phyloP scores from a whole-genome alignment of 92 coral and sea anemone species.

The Epizoanthus scotinus region DNA sequence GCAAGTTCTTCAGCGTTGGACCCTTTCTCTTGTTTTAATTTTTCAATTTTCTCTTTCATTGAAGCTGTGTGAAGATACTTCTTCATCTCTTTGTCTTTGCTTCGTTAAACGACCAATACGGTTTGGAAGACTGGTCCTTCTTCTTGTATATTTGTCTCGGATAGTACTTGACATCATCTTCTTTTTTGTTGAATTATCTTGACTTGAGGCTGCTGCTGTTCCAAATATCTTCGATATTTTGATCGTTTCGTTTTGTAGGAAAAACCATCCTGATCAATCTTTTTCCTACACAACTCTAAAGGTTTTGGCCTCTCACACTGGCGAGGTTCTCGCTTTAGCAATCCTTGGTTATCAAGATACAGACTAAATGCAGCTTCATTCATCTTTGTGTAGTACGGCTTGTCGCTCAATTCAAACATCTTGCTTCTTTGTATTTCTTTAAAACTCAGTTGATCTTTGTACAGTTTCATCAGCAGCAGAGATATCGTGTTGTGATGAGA shows the following conservation, averaged over 20 bases:
- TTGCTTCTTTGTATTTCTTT: slow-evolving; percentile 8
- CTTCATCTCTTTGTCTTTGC: not conserved
- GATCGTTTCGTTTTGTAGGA: slow-evolving; percentile 3
- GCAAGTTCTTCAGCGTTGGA: slow-evolving; percentile 17
- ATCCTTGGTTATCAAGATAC: slow-evolving; percentile 7
- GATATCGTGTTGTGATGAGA: slow-evolving; percentile 2
- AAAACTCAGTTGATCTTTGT: slow-evolving; percentile 13
- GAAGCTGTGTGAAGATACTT: not conserved
- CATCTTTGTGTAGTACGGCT: slow-evolving; percentile 9
- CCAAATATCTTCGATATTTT: slow-evolving; percentile 16
- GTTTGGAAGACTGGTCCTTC: not conserved
- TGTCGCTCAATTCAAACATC: not conserved
- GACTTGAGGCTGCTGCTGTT: not conserved
- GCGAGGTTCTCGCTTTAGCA: not conserved
- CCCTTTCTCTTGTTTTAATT: slow-evolving; percentile 16
- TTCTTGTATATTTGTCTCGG: not conserved
- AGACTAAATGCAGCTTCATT: slow-evolving; percentile 3
- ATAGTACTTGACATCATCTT: not conserved
- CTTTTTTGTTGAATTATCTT: not conserved
- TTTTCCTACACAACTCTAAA: not conserved
- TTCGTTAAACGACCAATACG: too few relatives aligned
- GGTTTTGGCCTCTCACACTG: not conserved
- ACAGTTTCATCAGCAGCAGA: slow-evolving; percentile 15
- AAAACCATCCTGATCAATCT: not conserved
- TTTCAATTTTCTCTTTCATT: slow-evolving; percentile 1